Evolutionary conservation across 2,888 invertebrate species (phyloP).

Genomic region (Digitonthophagus gazella): DNA sequence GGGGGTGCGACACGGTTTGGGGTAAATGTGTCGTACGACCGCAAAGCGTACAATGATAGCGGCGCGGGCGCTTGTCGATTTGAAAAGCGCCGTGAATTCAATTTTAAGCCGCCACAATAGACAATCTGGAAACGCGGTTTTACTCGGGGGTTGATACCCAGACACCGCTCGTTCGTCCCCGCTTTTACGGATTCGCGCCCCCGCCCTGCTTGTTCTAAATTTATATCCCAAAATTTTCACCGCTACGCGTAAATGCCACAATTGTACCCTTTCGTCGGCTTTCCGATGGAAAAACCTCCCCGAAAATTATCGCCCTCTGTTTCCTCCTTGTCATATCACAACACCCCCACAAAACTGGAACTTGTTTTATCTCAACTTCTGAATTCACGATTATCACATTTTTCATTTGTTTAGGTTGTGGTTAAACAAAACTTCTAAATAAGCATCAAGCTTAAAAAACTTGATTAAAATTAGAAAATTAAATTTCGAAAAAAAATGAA

Average conservation of each 20-base stretch:
- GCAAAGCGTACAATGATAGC: not conserved
- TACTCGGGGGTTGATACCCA: conserved; percentile 37
- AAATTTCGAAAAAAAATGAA: no score
- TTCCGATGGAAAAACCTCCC: not conserved
- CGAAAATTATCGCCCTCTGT: no score
- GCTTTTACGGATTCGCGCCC: not conserved
- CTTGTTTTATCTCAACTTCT: not conserved
- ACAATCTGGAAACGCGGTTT: conserved; percentile 42
- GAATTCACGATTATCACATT: no score
- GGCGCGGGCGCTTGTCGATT: conserved; percentile 32
- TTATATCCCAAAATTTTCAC: not conserved
- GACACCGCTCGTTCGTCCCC: not conserved
- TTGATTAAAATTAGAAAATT: no score
- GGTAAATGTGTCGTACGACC: not conserved
- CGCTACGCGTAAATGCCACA: not conserved
- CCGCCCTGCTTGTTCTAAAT: not conserved
- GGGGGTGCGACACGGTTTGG: not conserved
- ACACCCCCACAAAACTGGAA: not conserved
- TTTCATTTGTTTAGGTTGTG: no score
- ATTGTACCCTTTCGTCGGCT: not conserved
- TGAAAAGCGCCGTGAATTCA: conserved; percentile 40
- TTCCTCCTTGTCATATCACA: no score
- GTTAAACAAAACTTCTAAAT: no score
- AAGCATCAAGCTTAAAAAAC: no score
- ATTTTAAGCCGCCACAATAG: conserved; percentile 42